Evolutionary conservation across 2,888 invertebrate genomes (phyloP).

Genomic region (Eulithis testata): DNA sequence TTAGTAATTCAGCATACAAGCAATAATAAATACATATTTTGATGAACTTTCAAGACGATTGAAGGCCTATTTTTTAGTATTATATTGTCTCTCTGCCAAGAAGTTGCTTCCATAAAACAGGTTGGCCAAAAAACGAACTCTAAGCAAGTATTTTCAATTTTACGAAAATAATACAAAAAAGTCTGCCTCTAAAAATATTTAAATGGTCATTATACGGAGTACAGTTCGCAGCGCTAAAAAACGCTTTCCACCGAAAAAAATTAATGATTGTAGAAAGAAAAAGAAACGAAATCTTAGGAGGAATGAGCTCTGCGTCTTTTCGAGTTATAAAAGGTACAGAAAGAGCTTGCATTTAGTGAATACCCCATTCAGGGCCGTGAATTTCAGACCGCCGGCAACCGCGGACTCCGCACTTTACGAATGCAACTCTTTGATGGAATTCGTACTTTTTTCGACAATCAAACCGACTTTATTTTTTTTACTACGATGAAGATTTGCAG

Average conservation of each 20-base stretch:
- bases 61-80: too few relatives aligned
- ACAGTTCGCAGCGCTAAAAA: constrained; percentile 43
- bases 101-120: background rate
- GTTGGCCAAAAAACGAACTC: constrained; percentile 11
- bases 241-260: constrained; percentile 56
- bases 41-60: too few relatives aligned
- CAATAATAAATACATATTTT: too few relatives aligned
- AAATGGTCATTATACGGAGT: constrained; percentile 44
- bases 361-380: constrained; percentile 75
- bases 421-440: constrained; percentile 77
- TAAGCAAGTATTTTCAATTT: constrained; percentile 12
- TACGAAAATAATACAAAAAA: constrained; percentile 13
- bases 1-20: too few relatives aligned
- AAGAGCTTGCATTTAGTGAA: constrained; percentile 80
- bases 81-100: too few relatives aligned
- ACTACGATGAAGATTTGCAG: constrained; percentile 47
- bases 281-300: constrained; percentile 69
- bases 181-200: constrained; percentile 27
- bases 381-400: constrained; percentile 71
- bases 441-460: constrained; percentile 78
- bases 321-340: constrained; percentile 77
- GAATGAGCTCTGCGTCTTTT: constrained; percentile 75
- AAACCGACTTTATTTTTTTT: constrained; percentile 61
- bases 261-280: constrained; percentile 66
- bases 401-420: constrained; percentile 72